phyloP scores from a whole-genome alignment of 2,113 vertebrate genomes.

The Alexandromys fortis region DNA sequence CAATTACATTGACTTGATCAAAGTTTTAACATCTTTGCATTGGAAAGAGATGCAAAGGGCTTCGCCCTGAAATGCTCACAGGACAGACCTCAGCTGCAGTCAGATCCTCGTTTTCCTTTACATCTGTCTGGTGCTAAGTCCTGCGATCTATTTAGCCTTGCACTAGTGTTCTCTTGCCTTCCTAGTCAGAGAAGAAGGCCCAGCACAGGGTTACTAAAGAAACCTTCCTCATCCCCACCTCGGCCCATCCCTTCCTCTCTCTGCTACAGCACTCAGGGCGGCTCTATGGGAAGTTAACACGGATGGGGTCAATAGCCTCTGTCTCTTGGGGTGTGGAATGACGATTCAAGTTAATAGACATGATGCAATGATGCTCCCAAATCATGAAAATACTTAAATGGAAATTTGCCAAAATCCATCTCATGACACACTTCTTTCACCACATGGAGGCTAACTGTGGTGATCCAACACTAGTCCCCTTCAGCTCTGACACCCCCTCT shows the following conservation, averaged over 20 bases:
- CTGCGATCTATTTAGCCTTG: background rate
- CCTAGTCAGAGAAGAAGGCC: background rate
- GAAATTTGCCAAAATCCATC: background rate
- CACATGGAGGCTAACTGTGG: background rate
- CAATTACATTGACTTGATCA: background rate
- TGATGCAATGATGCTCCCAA: background rate
- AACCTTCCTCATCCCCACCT: background rate
- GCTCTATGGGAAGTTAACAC: background rate
- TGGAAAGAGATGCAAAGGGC: background rate
- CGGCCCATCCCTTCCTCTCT: no score
- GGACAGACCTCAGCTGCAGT: background rate
- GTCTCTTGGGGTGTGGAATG: background rate
- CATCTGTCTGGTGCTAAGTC: background rate
- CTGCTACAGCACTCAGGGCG: background rate
- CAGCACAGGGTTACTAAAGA: background rate
- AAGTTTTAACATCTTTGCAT: background rate
- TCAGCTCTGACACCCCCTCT: background rate
- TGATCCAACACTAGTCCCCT: background rate
- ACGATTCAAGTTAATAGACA: background rate
- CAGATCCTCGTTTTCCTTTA: background rate
- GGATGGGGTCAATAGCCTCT: background rate
- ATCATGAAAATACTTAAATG: background rate
- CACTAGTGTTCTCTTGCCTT: background rate
- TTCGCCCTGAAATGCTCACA: background rate
- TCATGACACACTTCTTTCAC: background rate